These are phyloP conservation scores for Polydrusus pterygomalis DNA, from an alignment of 2,888 invertebrate genomes.

Conservation along the genomic window DNA sequence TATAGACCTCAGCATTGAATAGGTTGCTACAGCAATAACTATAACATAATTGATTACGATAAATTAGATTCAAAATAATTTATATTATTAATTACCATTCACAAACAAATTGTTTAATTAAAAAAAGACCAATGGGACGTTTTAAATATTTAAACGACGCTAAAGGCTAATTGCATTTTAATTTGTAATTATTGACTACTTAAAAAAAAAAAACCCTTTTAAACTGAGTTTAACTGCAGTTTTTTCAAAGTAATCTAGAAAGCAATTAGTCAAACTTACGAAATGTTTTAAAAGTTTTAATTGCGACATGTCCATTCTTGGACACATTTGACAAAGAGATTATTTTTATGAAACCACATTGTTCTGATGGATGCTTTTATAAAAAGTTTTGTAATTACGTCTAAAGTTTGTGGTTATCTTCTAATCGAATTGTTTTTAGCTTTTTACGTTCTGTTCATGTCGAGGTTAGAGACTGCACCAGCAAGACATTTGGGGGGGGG, in stretches of 20 bases:
- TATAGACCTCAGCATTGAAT: too few relatives aligned
- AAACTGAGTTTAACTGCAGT: constrained; percentile 10
- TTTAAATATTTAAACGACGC: neutral
- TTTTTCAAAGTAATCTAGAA: constrained; percentile 10
- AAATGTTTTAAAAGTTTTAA: constrained; percentile 19
- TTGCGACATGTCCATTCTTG: constrained; percentile 8
- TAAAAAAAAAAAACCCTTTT: neutral
- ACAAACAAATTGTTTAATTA: neutral
- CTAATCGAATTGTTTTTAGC: neutral
- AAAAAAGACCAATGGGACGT: neutral
- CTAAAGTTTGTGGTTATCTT: constrained; percentile 14
- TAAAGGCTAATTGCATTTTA: neutral
- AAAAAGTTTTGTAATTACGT: constrained; percentile 12
- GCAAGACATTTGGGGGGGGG: too few relatives aligned
- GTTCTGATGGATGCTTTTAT: constrained; percentile 4
- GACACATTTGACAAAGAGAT: constrained; percentile 18
- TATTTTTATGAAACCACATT: constrained; percentile 18
- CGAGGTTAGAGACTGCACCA: too few relatives aligned
- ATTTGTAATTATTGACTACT: constrained; percentile 3
- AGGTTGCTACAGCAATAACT: too few relatives aligned
- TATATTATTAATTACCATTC: neutral
- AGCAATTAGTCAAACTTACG: constrained; percentile 20
- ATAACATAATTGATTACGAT: neutral
- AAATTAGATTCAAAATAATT: neutral
- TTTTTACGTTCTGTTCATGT: neutral